Base-by-base conservation (phyloP, 2,797 vertebrate species). In the Astyanax mexicanus region DNA sequence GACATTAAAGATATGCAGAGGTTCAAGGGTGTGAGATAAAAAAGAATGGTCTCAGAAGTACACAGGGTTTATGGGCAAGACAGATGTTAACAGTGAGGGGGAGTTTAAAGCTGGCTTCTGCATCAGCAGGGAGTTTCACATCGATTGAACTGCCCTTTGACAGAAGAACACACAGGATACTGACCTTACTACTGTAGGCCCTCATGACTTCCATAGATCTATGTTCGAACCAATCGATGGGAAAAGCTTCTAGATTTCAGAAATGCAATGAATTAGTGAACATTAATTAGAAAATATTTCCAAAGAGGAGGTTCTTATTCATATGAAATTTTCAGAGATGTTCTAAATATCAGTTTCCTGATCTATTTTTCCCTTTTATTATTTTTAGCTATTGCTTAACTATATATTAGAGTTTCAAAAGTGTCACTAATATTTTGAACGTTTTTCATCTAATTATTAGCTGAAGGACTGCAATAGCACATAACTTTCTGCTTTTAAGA, bases 61-160 rank as follows among this genome's bases (percentile, higher is more conserved):
- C 23, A 61, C 37, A 65, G 37, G 42, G 37, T 11, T 32, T 38
- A 38, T 8, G 57, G n/a, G 21, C 19, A 13, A 19, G 37, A 62
- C 60, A 40, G 60, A 12, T 21, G 37, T 62, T 62, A 23, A 25
- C 35, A 62, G 9, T 38, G 19, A 42, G 10, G 13, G n/a, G 19
- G 10, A n/a, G 62, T 35, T 23, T 25, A 75, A 47, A 38, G n/a
- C 19, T 67, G 42, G 57, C 32, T 58, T 49, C 42, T 66, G 47
- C 52, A 44, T 61, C 57, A 52, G 57, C 45, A 62, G 66, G 74
- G 62, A 27, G 65, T 29, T 55, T 61, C 57, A 62, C 45, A 45
- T 44, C 17, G 58, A 54, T 77, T 42, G 69, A 79, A 54, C 23
- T 77, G 69, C 23, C 54, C 66, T 80, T 78, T 74, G 19, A 55